phyloP scores from a whole-genome alignment of 2,888 invertebrate species.

The Clistopyga incitator region DNA sequence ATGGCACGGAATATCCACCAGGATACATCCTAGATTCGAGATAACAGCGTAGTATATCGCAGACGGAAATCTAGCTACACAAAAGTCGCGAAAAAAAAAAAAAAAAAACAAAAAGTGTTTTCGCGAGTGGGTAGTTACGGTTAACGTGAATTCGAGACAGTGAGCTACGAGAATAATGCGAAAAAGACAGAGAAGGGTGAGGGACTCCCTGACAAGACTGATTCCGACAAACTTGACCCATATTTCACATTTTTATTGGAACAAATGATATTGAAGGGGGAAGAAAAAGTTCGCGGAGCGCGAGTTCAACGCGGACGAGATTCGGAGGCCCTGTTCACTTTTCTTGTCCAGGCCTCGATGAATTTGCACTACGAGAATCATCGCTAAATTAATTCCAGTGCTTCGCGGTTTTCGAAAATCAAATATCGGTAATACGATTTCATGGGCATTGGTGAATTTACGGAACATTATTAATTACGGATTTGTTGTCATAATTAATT shows the following conservation, averaged over 20 bases:
- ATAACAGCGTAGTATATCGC: constrained; percentile 50
- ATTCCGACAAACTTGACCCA: background rate
- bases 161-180: constrained; percentile 9
- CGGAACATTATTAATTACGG: too few relatives aligned
- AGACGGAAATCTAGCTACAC: constrained; percentile 39
- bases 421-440: too few relatives aligned
- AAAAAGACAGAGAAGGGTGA: background rate
- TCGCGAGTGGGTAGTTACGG: background rate
- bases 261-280: constrained; percentile 8
- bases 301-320: background rate
- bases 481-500: too few relatives aligned
- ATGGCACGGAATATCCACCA: constrained; percentile 28
- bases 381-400: too few relatives aligned
- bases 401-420: too few relatives aligned
- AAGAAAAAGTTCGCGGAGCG: background rate
- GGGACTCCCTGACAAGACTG: background rate
- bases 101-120: too few relatives aligned
- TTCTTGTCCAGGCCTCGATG: background rate
- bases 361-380: too few relatives aligned
- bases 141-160: constrained; percentile 18
- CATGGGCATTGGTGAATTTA: too few relatives aligned
- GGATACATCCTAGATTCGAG: constrained; percentile 49
- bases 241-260: constrained; percentile 15
- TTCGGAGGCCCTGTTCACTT: background rate
- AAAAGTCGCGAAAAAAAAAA: constrained; percentile 2